Evolutionary conservation across 2,113 vertebrate species (phyloP), one percentile per base, ranked within the genome.

Genomic region (Chaenogobius annularis): DNA sequence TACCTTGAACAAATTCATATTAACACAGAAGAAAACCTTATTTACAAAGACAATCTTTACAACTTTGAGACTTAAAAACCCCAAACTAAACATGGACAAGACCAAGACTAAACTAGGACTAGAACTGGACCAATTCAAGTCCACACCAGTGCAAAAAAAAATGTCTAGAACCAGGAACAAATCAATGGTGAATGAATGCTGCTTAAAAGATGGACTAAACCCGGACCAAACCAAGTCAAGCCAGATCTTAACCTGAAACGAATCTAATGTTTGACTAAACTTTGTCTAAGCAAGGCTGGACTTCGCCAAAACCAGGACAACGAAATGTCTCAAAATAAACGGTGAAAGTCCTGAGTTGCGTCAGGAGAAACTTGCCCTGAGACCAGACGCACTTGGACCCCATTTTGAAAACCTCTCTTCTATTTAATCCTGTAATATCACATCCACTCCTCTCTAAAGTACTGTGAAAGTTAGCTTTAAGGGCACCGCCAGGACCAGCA

Each of bases 401-500:
- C 58, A 35, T 35, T 35, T 17, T 61, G 56, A 59, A 23, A 35
- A 11, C 56, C 23, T 15, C 26, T 31, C 12, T 26, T 14, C 19
- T 35, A 40, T 40, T 63, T 63, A 63, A 63, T 3, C 61, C 17
- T 40, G 61, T 10, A 15, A 17, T 14, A 31, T 35, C 17, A 37
- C 19, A 35, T 37, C 7, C 59, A 19, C 31, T 40, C 23, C 26
- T 19, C 23, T 35, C 61, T 15, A n/a, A 37, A 40, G 31, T 63
- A 20, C n/a, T 7, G 64, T 15, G 19, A 47, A 47, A 66, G 64
- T 66, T 66, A 63, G 61, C 61, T 63, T 63, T 63, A 63, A 63
- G 61, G 61, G 35, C 61, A 63, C 61, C 61, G 61, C 35, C 61
- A 63, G 61, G 61, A 63, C 61, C 61, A n/a, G 52, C 46, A 22